phyloP scores from a whole-genome alignment of 2,113 vertebrate genomes.

The Crocuta crocuta region DNA sequence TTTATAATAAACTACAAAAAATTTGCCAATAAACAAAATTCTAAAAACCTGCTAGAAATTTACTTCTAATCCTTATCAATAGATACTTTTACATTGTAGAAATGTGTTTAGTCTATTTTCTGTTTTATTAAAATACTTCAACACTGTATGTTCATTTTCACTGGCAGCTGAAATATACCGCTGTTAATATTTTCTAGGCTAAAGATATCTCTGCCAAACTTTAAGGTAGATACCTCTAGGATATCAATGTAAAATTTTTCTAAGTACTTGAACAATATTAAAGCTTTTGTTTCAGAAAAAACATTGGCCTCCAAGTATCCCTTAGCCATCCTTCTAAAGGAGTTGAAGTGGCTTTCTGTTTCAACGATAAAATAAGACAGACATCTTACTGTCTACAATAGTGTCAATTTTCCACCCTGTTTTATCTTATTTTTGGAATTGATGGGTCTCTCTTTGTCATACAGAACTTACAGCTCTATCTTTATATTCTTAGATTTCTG shows the following conservation, averaged over 20 bases:
- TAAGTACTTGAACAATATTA: background rate
- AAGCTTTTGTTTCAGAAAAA: slow-evolving; percentile 2
- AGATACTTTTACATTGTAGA: background rate
- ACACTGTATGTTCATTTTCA: background rate
- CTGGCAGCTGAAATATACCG: background rate
- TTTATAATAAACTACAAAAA: background rate
- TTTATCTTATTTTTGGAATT: background rate
- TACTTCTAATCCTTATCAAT: background rate
- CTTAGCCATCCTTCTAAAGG: background rate
- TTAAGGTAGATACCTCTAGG: background rate
- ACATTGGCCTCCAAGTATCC: background rate
- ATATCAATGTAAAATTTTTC: background rate
- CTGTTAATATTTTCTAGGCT: background rate
- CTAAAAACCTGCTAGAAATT: background rate
- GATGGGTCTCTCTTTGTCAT: background rate
- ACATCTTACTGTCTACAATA: too few species aligned
- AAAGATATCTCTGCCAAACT: background rate
- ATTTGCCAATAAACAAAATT: background rate
- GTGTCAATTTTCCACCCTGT: background rate
- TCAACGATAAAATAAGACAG: slow-evolving; percentile 19
- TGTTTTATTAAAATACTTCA: background rate
- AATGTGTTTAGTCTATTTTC: background rate
- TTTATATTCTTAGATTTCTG: background rate
- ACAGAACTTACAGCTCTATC: background rate
- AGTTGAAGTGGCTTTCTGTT: background rate